Conservation (phyloP, 1,140 invertebrate genomes). For the Hormaphis cornu region DNA sequence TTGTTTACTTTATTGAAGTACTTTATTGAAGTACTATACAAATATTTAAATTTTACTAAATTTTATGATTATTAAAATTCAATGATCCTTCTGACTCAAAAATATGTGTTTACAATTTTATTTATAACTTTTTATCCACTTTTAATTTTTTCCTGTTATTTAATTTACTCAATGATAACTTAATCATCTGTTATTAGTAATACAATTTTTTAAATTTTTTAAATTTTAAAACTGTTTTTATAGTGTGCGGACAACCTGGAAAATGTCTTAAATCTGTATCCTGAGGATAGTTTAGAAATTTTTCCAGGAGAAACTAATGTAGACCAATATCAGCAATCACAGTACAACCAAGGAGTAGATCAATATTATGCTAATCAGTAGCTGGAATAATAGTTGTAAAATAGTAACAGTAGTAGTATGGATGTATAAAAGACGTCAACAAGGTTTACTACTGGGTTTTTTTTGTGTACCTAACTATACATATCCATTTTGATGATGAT, state of each 20-base stretch:
- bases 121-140: neutral
- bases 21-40: too few species aligned
- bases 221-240: neutral
- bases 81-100: too few species aligned
- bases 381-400: too few species aligned
- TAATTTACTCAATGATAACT: neutral
- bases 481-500: too few species aligned
- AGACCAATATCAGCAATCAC: neutral
- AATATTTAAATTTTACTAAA: too few species aligned
- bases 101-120: neutral
- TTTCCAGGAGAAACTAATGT: neutral
- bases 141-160: neutral
- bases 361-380: conserved; percentile 17
- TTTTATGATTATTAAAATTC: too few species aligned
- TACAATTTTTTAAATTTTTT: neutral
- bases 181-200: neutral
- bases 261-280: conserved; percentile 19
- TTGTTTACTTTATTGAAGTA: too few species aligned
- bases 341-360: neutral
- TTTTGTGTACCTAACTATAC: too few species aligned
- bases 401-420: too few species aligned
- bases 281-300: neutral
- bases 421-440: too few species aligned
- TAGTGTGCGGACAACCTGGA: conserved; percentile 22
- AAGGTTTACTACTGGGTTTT: too few species aligned